A percentile compares a stretch with the other conserved stretches of the same genome.
Conservation (phyloP, 2,888 invertebrate species). For the Prostheceraeus crozeri region DNA sequence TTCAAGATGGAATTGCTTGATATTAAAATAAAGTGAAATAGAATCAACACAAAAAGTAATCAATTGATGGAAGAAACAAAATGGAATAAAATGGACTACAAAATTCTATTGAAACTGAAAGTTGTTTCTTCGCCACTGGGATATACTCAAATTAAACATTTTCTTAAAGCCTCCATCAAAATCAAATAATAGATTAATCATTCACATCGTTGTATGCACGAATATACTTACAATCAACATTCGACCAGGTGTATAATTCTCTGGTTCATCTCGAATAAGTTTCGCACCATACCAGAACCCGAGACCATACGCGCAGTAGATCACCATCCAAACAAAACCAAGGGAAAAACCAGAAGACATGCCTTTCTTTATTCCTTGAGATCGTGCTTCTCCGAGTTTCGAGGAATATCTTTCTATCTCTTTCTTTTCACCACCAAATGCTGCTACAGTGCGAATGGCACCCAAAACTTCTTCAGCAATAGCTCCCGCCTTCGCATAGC, state of each 20-base stretch:
- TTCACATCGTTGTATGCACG: not conserved
- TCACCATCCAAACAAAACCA: slow-evolving; percentile 52
- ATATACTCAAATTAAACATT: no score
- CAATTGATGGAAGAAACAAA: no score
- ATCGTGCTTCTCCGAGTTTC: slow-evolving; percentile 50
- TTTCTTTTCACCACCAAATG: slow-evolving; percentile 55
- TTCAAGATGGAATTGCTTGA: no score
- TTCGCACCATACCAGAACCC: slow-evolving; percentile 56
- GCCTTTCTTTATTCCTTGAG: slow-evolving; percentile 55
- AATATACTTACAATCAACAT: slow-evolving; percentile 23
- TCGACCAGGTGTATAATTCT: not conserved
- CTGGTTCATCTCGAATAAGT: no score
- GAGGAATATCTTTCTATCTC: slow-evolving; percentile 59
- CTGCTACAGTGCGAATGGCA: slow-evolving; percentile 56
- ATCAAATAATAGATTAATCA: no score
- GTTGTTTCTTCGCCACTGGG: no score
- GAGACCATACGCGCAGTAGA: slow-evolving; percentile 54
- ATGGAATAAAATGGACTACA: no score
- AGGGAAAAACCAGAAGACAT: slow-evolving; percentile 54
- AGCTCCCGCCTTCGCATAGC: slow-evolving; percentile 63
- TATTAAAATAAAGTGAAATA: no score
- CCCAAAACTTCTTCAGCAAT: slow-evolving; percentile 56
- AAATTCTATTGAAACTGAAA: no score
- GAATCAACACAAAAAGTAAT: no score
- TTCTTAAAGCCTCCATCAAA: no score